These are phyloP conservation scores for Dione vanillae DNA, from an alignment of 2,888 invertebrate genomes.

Conservation along the genomic window DNA sequence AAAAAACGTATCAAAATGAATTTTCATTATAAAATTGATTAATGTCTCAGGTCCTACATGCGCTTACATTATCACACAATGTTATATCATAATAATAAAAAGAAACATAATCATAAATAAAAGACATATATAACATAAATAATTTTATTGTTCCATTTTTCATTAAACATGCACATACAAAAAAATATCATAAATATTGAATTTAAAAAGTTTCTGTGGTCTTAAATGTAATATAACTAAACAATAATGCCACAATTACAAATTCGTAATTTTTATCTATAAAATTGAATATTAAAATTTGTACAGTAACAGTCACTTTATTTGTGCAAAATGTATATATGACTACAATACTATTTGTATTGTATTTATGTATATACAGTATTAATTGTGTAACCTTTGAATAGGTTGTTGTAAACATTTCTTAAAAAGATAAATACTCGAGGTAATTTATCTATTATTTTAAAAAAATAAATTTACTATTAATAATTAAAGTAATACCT, in stretches of 20 bases:
- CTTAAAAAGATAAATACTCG: too few relatives aligned
- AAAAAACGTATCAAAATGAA: too few relatives aligned
- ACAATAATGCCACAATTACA: not conserved
- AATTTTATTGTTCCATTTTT: constrained; percentile 2
- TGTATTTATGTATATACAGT: too few relatives aligned
- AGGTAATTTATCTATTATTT: too few relatives aligned
- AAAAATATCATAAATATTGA: not conserved
- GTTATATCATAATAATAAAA: not conserved
- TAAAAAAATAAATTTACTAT: too few relatives aligned
- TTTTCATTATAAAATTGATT: too few relatives aligned
- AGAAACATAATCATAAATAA: not conserved
- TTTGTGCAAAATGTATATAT: not conserved
- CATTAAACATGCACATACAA: constrained; percentile 7
- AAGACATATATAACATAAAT: not conserved
- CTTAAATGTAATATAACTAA: not conserved
- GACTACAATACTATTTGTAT: too few relatives aligned
- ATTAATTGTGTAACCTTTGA: too few relatives aligned
- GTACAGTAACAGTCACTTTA: not conserved
- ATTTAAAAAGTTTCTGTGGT: not conserved
- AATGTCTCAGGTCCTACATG: too few relatives aligned
- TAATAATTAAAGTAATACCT: not conserved
- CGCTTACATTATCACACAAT: not conserved
- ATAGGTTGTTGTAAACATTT: too few relatives aligned
- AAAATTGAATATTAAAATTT: not conserved
- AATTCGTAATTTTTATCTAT: not conserved